Conservation (phyloP, 2,113 vertebrate genomes). For the Orycteropus afer region DNA sequence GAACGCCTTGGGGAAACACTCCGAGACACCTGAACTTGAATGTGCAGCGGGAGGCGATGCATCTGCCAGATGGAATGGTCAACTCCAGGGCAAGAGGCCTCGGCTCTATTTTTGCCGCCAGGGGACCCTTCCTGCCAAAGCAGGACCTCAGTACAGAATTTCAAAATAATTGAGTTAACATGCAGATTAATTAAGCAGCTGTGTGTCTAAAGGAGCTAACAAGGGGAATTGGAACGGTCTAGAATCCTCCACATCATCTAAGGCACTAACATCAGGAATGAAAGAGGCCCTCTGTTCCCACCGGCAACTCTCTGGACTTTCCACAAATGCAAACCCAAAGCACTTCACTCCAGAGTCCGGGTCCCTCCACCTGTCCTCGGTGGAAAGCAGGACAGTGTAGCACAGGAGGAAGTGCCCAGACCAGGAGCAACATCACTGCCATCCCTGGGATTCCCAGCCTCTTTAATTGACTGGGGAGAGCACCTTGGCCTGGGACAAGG, state of each 20-base stretch:
- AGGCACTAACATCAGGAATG: conserved; percentile 10
- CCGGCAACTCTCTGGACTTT: background rate
- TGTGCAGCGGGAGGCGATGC: background rate
- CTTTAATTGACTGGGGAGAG: background rate
- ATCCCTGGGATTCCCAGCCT: background rate
- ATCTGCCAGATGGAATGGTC: conserved; percentile 33
- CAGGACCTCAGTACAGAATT: background rate
- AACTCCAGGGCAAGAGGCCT: background rate
- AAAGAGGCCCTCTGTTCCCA: background rate
- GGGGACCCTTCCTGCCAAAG: background rate
- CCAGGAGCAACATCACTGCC: background rate
- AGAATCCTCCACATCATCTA: conserved; percentile 21
- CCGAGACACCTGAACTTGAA: conserved; percentile 59
- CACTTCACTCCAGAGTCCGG: background rate
- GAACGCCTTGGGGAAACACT: conserved; percentile 56
- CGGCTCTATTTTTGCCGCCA: background rate
- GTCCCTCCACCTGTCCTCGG: background rate
- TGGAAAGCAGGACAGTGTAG: background rate
- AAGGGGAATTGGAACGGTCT: conserved; percentile 43
- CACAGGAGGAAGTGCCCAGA: background rate
- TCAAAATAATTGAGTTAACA: background rate
- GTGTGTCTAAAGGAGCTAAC: conserved; percentile 14
- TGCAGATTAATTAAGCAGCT: conserved; percentile 19
- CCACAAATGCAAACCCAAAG: background rate
- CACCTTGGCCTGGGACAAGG: background rate